phyloP scores from a whole-genome alignment of 30 jellyfish, hydroid and myxozoan genomes.

The Aurelia aurita region DNA sequence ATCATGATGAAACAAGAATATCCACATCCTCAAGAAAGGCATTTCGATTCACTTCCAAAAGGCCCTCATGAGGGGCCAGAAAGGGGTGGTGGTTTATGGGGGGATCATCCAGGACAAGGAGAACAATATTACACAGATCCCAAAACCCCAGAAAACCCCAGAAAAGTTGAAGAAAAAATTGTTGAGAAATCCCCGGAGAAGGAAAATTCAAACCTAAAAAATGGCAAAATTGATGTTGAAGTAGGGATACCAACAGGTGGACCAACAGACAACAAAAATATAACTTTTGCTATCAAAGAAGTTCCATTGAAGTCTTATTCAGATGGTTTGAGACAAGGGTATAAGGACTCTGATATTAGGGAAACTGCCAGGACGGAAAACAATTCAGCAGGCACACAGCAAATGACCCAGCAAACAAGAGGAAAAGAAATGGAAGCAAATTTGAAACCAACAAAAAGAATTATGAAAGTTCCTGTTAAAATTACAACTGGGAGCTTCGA shows the following conservation, averaged over 20 bases:
- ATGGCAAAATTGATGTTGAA: too few species aligned
- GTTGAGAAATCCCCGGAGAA: too few species aligned
- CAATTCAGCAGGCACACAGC: background rate
- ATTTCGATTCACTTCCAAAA: background rate
- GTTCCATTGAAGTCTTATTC: background rate
- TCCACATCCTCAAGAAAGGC: constrained; percentile 20
- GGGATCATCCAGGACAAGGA: constrained; percentile 64
- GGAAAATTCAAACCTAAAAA: too few species aligned
- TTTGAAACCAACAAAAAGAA: background rate
- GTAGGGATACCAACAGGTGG: too few species aligned
- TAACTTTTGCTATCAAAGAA: background rate
- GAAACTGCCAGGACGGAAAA: too few species aligned
- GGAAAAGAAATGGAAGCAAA: background rate
- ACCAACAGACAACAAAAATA: too few species aligned
- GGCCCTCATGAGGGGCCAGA: constrained; percentile 73
- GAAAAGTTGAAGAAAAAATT: too few species aligned
- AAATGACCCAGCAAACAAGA: background rate
- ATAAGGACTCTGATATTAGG: too few species aligned
- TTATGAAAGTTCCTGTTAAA: constrained; percentile 22
- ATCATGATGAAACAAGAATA: constrained; percentile 21
- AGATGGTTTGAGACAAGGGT: background rate
- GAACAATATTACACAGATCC: constrained; percentile 9
- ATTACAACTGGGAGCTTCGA: constrained; percentile 46
- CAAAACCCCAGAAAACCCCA: too few species aligned
- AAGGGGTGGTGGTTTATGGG: constrained; percentile 80